These are phyloP conservation scores for Podarcis cretensis DNA, from an alignment of 2,113 vertebrate species.

Conservation along the genomic window DNA sequence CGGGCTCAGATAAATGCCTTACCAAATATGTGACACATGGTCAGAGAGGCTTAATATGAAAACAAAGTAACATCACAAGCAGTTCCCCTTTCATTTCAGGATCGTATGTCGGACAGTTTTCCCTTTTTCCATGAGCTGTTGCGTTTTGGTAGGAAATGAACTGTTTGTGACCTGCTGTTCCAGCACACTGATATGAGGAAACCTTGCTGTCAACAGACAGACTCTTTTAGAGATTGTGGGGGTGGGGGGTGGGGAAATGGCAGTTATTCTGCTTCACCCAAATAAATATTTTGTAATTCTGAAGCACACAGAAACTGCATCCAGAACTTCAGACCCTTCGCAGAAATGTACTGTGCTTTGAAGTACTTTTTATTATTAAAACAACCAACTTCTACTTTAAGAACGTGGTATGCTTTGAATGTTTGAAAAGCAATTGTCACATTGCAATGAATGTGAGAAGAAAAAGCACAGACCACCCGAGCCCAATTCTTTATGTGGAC, in stretches of 20 bases:
- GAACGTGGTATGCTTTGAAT: constrained; percentile 42
- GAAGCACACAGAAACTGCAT: not conserved
- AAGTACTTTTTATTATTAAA: constrained; percentile 13
- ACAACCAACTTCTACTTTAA: constrained; percentile 22
- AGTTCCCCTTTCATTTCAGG: not conserved
- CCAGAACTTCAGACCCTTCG: not conserved
- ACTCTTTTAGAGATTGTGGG: not conserved
- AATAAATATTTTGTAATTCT: not conserved
- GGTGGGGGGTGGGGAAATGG: not conserved
- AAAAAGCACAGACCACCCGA: constrained; percentile 50
- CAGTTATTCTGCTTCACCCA: not conserved
- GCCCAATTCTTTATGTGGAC: constrained; percentile 50
- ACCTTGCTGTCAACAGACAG: accelerated
- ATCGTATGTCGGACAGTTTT: not conserved
- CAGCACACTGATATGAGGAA: constrained; percentile 13
- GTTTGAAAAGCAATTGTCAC: constrained; percentile 59
- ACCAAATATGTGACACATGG: not conserved
- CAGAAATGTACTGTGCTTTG: constrained; percentile 33
- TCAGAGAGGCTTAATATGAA: not conserved
- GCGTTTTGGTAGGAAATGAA: constrained; percentile 24
- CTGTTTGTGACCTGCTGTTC: constrained; percentile 45
- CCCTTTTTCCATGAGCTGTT: not conserved
- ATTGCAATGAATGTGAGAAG: constrained; percentile 21
- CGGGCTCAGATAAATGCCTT: not conserved
- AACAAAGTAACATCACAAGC: constrained; percentile 8